These are phyloP conservation scores for Panthera tigris DNA, from an alignment of 2,113 vertebrate genomes.

Conservation along the genomic window DNA sequence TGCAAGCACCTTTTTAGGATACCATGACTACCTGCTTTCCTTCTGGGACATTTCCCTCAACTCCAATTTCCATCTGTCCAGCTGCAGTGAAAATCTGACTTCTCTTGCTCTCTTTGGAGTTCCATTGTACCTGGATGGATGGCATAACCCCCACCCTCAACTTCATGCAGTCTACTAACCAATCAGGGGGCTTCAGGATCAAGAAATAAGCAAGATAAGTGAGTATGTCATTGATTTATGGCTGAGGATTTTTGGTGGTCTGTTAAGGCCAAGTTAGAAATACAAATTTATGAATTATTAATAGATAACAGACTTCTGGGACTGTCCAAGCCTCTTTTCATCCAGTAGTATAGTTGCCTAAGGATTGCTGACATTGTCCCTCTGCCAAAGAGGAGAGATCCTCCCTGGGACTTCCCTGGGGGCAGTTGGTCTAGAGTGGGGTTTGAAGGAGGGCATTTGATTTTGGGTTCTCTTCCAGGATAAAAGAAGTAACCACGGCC, in stretches of 20 bases:
- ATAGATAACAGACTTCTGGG: background rate
- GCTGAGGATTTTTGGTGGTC: background rate
- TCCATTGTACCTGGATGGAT: background rate
- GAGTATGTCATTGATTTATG: constrained; percentile 7
- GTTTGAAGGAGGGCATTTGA: background rate
- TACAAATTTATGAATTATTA: background rate
- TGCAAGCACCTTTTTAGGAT: background rate
- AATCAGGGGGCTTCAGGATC: background rate
- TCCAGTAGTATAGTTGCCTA: background rate
- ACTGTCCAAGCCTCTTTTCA: background rate
- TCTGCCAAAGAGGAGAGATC: background rate
- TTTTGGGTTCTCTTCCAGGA: background rate
- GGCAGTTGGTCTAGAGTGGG: background rate
- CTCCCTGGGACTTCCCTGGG: background rate
- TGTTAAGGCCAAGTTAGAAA: constrained; percentile 24
- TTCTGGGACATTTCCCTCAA: background rate
- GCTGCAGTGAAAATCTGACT: background rate
- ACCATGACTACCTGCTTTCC: background rate
- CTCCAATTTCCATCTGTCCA: background rate
- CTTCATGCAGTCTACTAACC: background rate
- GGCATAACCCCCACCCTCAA: background rate
- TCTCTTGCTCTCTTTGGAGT: background rate
- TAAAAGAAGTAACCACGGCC: background rate
- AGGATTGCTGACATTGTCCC: background rate
- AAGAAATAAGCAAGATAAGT: background rate